Percentiles rank a stretch among this genome's conserved stretches.
These are phyloP conservation scores for Salvelinus fontinalis DNA, from an alignment of 2,113 vertebrate genomes.

Conservation along the genomic window DNA sequence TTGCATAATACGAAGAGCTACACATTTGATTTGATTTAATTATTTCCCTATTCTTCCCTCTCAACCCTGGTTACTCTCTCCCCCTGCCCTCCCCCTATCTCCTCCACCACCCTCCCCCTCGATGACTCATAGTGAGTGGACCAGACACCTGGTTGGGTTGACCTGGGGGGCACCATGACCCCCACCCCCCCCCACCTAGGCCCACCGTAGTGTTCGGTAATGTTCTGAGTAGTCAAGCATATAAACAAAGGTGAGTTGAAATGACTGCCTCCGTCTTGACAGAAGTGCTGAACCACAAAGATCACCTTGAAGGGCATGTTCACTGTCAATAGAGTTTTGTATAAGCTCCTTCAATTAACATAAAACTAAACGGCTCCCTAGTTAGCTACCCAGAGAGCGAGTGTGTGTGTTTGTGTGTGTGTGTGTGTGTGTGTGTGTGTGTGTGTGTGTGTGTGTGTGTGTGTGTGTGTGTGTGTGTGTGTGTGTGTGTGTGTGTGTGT, in stretches of 20 bases:
- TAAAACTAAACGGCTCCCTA: conserved; percentile 75
- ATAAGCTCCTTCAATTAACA: conserved; percentile 78
- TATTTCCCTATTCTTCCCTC: conserved; percentile 40
- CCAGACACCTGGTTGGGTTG: conserved; percentile 62
- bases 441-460: neutral
- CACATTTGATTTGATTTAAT: conserved; percentile 32
- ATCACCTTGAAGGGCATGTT: conserved; percentile 84
- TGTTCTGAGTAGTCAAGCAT: conserved; percentile 94
- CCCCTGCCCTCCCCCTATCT: neutral
- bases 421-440: conserved; percentile 5
- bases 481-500: conserved; percentile 6
- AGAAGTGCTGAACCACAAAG: conserved; percentile 98
- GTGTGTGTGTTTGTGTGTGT: neutral
- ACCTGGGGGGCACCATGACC: conserved; percentile 49
- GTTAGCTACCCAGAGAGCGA: conserved; percentile 51
- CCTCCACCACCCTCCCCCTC: conserved; percentile 19
- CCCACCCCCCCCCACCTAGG: conserved; percentile 57
- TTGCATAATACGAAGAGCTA: conserved; percentile 40
- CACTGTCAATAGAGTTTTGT: conserved; percentile 80
- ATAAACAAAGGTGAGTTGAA: conserved; percentile 94
- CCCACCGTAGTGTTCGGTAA: conserved; percentile 73
- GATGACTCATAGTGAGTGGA: conserved; percentile 35
- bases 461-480: neutral
- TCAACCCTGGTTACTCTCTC: conserved; percentile 33
- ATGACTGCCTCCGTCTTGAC: conserved; percentile 92